A percentile compares a stretch with the other conserved stretches of the same genome.
phyloP scores from a whole-genome alignment of 37 sponge, comb jelly and placozoan genomes.

The Corticium candelabrum region DNA sequence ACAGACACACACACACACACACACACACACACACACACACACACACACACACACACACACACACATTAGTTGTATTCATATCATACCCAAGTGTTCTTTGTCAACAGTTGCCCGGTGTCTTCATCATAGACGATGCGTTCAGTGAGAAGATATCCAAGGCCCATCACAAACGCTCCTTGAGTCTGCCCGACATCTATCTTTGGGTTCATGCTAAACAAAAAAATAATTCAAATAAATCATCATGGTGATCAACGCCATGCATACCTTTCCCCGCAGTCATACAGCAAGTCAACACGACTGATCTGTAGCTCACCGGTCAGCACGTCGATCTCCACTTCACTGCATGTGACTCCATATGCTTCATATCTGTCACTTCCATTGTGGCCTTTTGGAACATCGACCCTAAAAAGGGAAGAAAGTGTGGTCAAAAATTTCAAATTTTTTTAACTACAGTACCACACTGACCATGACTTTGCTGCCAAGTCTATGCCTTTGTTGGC shows the following conservation, averaged over 20 bases:
- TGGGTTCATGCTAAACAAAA: slow-evolving; percentile 70
- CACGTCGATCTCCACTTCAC: slow-evolving; percentile 66
- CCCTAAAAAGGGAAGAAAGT: too few species aligned
- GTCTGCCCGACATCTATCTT: slow-evolving; percentile 71
- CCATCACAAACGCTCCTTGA: slow-evolving; percentile 74
- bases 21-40: background rate
- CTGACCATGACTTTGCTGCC: slow-evolving; percentile 31
- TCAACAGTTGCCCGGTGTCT: slow-evolving; percentile 43
- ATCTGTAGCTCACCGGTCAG: slow-evolving; percentile 61
- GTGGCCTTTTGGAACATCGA: too few species aligned
- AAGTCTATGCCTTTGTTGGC: slow-evolving; percentile 39
- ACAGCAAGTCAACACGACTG: slow-evolving; percentile 56
- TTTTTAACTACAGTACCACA: too few species aligned
- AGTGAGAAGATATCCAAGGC: slow-evolving; percentile 64
- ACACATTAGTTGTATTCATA: too few species aligned
- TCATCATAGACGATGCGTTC: slow-evolving; percentile 47
- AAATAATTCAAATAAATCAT: background rate
- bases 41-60: background rate
- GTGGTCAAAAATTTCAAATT: too few species aligned
- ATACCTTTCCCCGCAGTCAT: slow-evolving; percentile 72
- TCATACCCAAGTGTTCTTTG: slow-evolving; percentile 82
- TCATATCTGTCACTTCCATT: too few species aligned
- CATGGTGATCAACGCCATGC: background rate
- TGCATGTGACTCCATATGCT: slow-evolving; percentile 38
- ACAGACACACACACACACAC: background rate